These are phyloP conservation scores for Chrysomallon squamiferum DNA, from an alignment of 1,140 invertebrate species.

Conservation along the genomic window DNA sequence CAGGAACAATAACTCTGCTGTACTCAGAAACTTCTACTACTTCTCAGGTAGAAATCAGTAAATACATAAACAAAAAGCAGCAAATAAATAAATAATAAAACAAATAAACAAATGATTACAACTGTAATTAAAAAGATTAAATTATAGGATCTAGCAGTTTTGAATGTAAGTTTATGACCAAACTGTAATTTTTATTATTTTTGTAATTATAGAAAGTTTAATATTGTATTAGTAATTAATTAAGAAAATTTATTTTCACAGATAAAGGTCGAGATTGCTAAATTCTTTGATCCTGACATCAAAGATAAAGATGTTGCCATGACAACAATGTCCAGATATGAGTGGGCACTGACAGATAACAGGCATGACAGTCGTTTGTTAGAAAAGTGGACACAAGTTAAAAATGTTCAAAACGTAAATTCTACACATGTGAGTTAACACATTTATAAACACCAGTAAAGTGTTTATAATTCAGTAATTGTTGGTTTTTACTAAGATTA, in stretches of 20 bases:
- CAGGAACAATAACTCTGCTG: constrained; percentile 15
- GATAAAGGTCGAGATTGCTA: constrained; percentile 18
- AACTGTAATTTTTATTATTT: no score
- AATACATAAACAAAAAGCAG: no score
- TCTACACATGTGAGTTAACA: neutral
- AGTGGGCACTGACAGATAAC: constrained; percentile 25
- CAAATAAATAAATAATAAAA: no score
- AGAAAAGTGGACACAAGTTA: neutral
- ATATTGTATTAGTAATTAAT: no score
- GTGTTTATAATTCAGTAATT: neutral
- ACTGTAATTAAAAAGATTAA: no score
- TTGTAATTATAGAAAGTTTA: no score
- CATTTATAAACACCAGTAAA: neutral
- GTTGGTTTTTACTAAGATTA: no score
- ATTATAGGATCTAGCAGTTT: no score
- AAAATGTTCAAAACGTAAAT: neutral
- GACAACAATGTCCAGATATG: constrained; percentile 17
- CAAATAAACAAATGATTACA: no score
- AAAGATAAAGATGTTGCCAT: constrained; percentile 1
- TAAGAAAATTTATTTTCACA: constrained; percentile 11
- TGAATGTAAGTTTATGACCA: no score
- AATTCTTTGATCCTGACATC: constrained; percentile 22
- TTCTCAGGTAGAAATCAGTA: neutral
- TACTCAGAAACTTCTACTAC: neutral
- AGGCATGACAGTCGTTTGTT: neutral